phyloP scores from a whole-genome alignment of 2,888 invertebrate genomes.

The Tetranychus truncatus region DNA sequence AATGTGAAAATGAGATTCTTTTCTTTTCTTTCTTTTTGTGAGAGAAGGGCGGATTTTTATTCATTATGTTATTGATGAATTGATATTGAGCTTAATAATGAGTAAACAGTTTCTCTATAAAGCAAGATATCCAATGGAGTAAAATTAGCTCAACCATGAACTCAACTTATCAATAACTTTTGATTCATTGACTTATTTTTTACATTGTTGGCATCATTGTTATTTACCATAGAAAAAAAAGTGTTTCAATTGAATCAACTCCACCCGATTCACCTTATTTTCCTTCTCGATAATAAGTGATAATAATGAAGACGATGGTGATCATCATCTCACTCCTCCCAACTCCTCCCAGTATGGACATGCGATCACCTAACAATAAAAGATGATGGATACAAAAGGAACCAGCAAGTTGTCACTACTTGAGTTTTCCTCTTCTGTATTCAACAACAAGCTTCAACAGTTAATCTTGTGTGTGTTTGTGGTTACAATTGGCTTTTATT shows the following conservation, averaged over 20 bases:
- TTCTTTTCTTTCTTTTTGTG: background rate
- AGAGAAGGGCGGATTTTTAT: background rate
- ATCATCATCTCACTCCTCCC: background rate
- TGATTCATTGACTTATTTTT: background rate
- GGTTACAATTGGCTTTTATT: too few species aligned
- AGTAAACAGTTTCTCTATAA: too few species aligned
- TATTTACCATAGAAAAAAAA: background rate
- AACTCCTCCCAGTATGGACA: background rate
- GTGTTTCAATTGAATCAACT: background rate
- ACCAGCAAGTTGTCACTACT: background rate
- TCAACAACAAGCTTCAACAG: too few species aligned
- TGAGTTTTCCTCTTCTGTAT: background rate
- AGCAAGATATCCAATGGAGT: background rate
- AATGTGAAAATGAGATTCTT: background rate
- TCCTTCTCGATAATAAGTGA: background rate
- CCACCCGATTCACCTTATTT: background rate
- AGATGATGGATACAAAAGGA: background rate
- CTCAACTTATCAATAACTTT: background rate
- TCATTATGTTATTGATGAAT: too few species aligned
- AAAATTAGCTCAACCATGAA: background rate
- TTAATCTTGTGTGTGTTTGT: too few species aligned
- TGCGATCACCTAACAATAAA: background rate
- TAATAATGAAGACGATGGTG: background rate
- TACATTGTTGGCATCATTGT: background rate
- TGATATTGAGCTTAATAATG: too few species aligned